Percentiles rank a stretch among this genome's conserved stretches.
Evolutionary conservation across 92 coral and sea anemone species (phyloP).

Genomic region (Plumapathes pennacea): DNA sequence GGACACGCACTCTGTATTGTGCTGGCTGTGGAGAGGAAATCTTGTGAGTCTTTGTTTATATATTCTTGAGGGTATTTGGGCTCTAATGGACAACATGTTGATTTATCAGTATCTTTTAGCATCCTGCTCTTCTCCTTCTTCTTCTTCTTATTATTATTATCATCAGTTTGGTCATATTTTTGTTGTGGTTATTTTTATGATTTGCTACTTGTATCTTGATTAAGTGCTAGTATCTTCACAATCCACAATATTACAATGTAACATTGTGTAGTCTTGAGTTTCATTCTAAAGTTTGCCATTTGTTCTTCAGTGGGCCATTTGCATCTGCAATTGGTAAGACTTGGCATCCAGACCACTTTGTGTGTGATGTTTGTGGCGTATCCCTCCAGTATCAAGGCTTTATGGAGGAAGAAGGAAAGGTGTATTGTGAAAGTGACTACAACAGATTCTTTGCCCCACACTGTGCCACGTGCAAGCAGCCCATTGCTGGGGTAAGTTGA

Average conservation of each 20-base stretch:
- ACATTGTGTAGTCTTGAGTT: not conserved
- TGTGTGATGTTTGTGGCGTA: constrained; percentile 96
- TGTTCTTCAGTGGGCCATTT: constrained; percentile 86
- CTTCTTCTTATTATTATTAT: too few relatives aligned
- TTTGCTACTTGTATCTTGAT: too few relatives aligned
- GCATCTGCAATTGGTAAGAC: constrained; percentile 96
- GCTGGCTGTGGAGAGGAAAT: constrained; percentile 94
- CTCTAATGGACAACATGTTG: too few relatives aligned
- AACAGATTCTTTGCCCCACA: constrained; percentile 95
- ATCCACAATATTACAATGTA: too few relatives aligned
- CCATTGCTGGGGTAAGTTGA: constrained; percentile 96
- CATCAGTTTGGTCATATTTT: too few relatives aligned
- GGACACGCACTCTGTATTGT: constrained; percentile 92
- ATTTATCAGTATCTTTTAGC: too few relatives aligned
- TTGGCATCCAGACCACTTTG: constrained; percentile 98
- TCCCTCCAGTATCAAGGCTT: constrained; percentile 97
- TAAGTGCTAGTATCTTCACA: too few relatives aligned
- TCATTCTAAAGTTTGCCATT: not conserved
- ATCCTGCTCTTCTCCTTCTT: too few relatives aligned
- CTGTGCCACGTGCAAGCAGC: constrained; percentile 89
- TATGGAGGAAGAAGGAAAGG: constrained; percentile 91
- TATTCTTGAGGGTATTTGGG: not conserved
- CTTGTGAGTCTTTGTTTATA: constrained; percentile 62
- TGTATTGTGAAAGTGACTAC: constrained; percentile 94
- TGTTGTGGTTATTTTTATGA: too few relatives aligned